phyloP scores from a whole-genome alignment of 2,888 invertebrate species.

The Drosophila helvetica region DNA sequence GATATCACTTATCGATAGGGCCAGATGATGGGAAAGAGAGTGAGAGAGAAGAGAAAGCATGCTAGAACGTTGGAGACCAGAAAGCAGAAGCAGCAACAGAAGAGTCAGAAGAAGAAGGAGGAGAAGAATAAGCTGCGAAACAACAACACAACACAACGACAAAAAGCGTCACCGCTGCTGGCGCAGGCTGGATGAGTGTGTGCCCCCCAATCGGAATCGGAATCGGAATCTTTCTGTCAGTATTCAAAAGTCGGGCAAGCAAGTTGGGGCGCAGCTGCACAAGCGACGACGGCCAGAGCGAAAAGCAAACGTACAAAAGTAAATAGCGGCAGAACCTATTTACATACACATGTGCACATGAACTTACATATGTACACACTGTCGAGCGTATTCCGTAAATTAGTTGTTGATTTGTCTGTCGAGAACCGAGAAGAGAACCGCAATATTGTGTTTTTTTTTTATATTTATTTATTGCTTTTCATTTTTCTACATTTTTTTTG shows the following conservation, averaged over 20 bases:
- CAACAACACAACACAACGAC: constrained; percentile 16
- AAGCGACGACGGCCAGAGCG: constrained; percentile 35
- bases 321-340: constrained; percentile 55
- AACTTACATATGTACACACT: constrained; percentile 19
- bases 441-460: constrained; percentile 5
- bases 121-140: constrained; percentile 6
- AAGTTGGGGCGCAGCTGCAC: constrained; percentile 67
- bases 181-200: constrained; percentile 32
- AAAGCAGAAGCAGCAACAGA: constrained; percentile 9
- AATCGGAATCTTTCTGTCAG: constrained; percentile 57
- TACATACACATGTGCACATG: constrained; percentile 14
- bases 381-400: constrained; percentile 13
- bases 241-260: constrained; percentile 80
- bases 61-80: constrained; percentile 7
- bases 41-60: neutral
- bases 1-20: constrained; percentile 19
- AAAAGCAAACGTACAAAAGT: constrained; percentile 64
- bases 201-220: constrained; percentile 56
- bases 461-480: constrained; percentile 34
- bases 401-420: constrained; percentile 11
- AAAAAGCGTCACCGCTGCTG: constrained; percentile 20
- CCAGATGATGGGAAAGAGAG: neutral
- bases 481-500: constrained; percentile 33
- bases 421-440: constrained; percentile 1
- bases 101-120: constrained; percentile 8